Conservation (phyloP, 2,113 vertebrate species). For the Sapayoa aenigma region DNA sequence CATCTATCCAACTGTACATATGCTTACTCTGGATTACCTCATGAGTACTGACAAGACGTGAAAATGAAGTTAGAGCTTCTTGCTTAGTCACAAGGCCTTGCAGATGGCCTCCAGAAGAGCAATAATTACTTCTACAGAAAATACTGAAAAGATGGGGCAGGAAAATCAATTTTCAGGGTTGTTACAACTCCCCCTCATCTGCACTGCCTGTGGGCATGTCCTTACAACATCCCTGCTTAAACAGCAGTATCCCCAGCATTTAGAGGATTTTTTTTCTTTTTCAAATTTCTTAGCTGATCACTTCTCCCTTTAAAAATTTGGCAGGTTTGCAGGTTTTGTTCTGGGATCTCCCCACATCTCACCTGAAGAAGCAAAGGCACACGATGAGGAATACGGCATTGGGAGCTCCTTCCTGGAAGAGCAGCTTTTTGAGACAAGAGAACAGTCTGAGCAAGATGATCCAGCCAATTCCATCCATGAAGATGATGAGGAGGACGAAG, state of each 20-base stretch:
- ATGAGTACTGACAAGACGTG: not conserved
- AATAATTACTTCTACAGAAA: not conserved
- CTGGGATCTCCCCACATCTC: conserved; percentile 73
- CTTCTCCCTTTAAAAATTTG: not conserved
- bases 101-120: conserved; percentile 3
- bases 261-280: not conserved
- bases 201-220: not conserved
- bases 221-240: not conserved
- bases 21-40: not conserved
- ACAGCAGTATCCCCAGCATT: not conserved
- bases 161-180: not conserved
- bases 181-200: not conserved
- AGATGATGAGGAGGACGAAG: not conserved
- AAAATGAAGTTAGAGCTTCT: not conserved
- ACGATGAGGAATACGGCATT: conserved; percentile 73
- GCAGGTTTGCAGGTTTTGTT: conserved; percentile 83
- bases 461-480: not conserved
- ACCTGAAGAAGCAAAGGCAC: conserved; percentile 63
- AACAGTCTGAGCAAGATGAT: not conserved
- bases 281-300: not conserved
- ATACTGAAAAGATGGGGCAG: not conserved
- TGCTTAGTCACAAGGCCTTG: not conserved
- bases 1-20: not conserved
- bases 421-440: conserved; percentile 64
- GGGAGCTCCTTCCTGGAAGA: conserved; percentile 75